Evolutionary conservation across 2,888 invertebrate genomes (phyloP).

Genomic region (Archips crataeganus): DNA sequence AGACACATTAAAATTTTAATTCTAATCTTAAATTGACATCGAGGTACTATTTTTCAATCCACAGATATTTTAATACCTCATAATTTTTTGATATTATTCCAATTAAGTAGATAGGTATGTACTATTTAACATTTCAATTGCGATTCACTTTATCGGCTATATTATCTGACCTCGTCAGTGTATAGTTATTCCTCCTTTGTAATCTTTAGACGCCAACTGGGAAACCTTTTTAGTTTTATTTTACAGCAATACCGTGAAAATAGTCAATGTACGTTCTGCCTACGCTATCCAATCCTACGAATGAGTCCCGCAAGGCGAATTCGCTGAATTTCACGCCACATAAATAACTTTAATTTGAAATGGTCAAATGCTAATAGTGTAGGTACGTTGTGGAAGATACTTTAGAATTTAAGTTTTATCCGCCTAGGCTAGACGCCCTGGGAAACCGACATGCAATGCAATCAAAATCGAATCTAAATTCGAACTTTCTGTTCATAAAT

Average conservation of each 20-base stretch:
- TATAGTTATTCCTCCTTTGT: not conserved
- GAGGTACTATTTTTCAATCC: no score
- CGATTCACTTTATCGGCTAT: no score
- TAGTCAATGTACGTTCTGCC: slow-evolving; percentile 15
- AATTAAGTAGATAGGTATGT: no score
- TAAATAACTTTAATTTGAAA: slow-evolving; percentile 38
- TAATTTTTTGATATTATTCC: no score
- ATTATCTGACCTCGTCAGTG: not conserved
- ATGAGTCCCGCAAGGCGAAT: slow-evolving; percentile 33
- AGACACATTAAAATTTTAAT: not conserved
- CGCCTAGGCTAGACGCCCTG: not conserved
- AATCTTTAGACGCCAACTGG: not conserved
- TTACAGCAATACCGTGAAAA: not conserved
- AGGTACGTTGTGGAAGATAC: slow-evolving; percentile 5
- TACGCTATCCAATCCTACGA: slow-evolving; percentile 20
- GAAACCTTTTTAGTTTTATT: slow-evolving; percentile 4
- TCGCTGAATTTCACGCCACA: slow-evolving; percentile 40
- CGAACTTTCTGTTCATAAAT: not conserved
- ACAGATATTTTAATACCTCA: no score
- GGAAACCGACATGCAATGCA: not conserved
- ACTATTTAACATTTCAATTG: no score
- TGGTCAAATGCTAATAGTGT: slow-evolving; percentile 23
- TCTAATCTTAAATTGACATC: no score
- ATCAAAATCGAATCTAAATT: no score
- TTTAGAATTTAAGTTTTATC: not conserved